Conservation (phyloP, 2,797 vertebrate genomes). For the Cossypha polioptera region DNA sequence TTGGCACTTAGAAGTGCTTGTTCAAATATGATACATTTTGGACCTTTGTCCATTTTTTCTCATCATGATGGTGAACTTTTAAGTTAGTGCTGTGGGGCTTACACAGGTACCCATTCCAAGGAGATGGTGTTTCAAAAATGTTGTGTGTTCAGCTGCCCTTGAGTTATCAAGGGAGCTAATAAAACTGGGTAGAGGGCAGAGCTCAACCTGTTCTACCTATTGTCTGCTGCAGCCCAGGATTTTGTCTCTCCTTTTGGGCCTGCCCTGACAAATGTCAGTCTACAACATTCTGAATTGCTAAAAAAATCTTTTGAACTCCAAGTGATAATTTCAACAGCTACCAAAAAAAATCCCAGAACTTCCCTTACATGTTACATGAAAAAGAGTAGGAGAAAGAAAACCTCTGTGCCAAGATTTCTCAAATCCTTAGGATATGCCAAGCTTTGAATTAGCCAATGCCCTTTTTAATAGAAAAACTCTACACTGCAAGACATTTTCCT, state of each 20-base stretch:
- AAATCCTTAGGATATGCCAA: rapidly evolving
- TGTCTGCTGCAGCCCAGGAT: neutral
- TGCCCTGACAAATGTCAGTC: neutral
- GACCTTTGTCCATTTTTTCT: neutral
- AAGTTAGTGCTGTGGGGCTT: neutral
- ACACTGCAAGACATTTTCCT: neutral
- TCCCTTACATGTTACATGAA: neutral
- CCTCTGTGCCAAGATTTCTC: neutral
- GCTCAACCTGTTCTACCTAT: neutral
- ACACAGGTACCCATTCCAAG: neutral
- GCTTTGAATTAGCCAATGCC: neutral
- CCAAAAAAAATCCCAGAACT: neutral
- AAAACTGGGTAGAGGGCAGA: neutral
- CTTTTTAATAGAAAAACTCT: neutral
- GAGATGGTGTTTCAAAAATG: neutral
- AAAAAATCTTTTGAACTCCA: neutral
- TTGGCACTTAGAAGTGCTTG: neutral
- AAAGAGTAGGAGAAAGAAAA: neutral
- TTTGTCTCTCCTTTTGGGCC: neutral
- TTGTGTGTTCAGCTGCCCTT: neutral
- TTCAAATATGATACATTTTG: neutral
- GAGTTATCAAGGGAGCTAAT: neutral
- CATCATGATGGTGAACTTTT: neutral
- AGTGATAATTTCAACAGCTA: neutral
- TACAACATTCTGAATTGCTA: neutral